A percentile compares a stretch with the other conserved stretches of the same genome.
Conservation (phyloP, 2,113 vertebrate species). For the Zapornia atra region DNA sequence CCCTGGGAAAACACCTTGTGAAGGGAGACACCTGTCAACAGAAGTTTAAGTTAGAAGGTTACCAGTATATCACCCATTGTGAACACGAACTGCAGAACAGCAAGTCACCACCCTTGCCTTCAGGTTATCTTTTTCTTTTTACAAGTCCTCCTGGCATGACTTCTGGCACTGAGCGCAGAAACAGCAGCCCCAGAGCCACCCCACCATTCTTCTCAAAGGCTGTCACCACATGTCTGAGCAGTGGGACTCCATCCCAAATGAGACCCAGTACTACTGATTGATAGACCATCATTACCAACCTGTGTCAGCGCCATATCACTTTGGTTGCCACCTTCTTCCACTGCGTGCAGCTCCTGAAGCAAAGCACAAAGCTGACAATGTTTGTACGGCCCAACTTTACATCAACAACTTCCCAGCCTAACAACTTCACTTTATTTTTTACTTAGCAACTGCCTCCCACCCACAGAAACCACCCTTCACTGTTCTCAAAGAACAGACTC, state of each 20-base stretch:
- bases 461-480: neutral
- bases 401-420: neutral
- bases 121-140: neutral
- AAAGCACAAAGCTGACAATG: neutral
- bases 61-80: neutral
- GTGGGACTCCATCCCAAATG: neutral
- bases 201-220: neutral
- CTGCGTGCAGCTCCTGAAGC: constrained; percentile 70
- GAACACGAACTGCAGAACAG: neutral
- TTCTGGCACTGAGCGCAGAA: neutral
- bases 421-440: neutral
- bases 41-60: neutral
- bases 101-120: neutral
- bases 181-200: neutral
- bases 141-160: neutral
- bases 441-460: neutral
- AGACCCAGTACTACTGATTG: fast-evolving
- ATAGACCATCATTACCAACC: constrained; percentile 35
- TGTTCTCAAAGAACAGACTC: neutral
- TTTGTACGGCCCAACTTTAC: neutral
- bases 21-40: neutral
- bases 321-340: constrained; percentile 3
- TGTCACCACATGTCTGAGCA: neutral
- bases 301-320: constrained; percentile 17
- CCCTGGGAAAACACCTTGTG: neutral